These are phyloP conservation scores for Callorhinus ursinus DNA, from an alignment of 2,113 vertebrate genomes.

Conservation along the genomic window DNA sequence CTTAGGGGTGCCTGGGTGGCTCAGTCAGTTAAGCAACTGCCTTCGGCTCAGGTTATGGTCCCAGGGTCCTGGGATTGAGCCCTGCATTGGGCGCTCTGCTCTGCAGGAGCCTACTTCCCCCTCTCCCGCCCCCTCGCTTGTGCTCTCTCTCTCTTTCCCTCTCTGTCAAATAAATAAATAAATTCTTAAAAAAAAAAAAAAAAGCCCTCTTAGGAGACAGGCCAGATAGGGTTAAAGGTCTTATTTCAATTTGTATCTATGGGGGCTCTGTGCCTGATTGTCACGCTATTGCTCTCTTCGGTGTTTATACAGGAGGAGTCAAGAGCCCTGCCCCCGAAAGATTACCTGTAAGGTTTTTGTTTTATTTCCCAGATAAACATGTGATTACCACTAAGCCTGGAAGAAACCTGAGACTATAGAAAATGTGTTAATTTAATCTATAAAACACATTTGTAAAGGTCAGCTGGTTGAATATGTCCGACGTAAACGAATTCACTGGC, in stretches of 20 bases:
- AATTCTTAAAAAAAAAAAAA: no score
- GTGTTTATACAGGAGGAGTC: not conserved
- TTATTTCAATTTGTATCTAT: not conserved
- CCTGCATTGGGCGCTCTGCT: no score
- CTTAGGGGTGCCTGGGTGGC: not conserved
- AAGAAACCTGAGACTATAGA: not conserved
- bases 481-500: not conserved
- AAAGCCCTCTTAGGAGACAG: not conserved
- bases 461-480: not conserved
- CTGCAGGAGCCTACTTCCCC: no score
- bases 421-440: not conserved
- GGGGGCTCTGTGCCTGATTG: not conserved
- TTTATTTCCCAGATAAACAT: conserved; percentile 6
- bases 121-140: no score
- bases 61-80: no score
- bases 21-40: no score
- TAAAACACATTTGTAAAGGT: conserved; percentile 8
- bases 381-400: not conserved
- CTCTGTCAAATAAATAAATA: no score
- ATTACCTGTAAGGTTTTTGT: not conserved
- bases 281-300: not conserved
- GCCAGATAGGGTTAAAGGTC: not conserved
- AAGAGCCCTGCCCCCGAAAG: not conserved
- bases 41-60: no score
- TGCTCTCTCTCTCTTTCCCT: no score